Evolutionary conservation across 2,113 vertebrate species (phyloP).

Genomic region (Lophura nycthemera): DNA sequence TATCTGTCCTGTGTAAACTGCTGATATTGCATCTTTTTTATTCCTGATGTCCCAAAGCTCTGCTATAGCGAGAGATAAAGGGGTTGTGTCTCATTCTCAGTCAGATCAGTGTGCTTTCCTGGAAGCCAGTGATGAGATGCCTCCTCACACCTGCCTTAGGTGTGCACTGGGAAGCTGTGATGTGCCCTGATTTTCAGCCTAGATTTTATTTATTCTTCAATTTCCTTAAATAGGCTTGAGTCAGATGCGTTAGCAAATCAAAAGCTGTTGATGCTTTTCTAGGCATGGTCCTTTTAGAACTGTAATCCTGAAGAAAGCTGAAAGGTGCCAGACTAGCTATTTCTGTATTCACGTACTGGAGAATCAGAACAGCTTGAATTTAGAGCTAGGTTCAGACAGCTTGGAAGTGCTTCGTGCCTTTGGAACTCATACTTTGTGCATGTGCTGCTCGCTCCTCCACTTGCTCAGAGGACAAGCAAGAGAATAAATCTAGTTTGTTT

Average conservation of each 20-base stretch:
- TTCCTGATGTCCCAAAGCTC: background rate
- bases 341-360: constrained; percentile 19
- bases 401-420: background rate
- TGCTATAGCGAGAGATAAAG: background rate
- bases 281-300: background rate
- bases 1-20: background rate
- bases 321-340: constrained; percentile 56
- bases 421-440: background rate
- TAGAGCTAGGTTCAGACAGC: background rate
- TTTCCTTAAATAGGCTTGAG: background rate
- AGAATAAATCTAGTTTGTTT: background rate
- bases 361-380: constrained; percentile 52
- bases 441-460: background rate
- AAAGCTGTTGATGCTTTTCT: constrained; percentile 25
- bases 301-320: constrained; percentile 31
- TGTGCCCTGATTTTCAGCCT: background rate
- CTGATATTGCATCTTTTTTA: background rate
- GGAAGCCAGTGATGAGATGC: background rate
- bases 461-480: constrained; percentile 10
- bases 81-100: background rate
- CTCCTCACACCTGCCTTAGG: background rate
- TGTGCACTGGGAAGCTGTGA: background rate
- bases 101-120: background rate
- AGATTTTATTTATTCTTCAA: constrained; percentile 16
- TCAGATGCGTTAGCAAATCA: constrained; percentile 15